A percentile compares a stretch with the other conserved stretches of the same genome.
Conservation (phyloP, 1,140 invertebrate genomes). For the Aphelenchoides besseyi region DNA sequence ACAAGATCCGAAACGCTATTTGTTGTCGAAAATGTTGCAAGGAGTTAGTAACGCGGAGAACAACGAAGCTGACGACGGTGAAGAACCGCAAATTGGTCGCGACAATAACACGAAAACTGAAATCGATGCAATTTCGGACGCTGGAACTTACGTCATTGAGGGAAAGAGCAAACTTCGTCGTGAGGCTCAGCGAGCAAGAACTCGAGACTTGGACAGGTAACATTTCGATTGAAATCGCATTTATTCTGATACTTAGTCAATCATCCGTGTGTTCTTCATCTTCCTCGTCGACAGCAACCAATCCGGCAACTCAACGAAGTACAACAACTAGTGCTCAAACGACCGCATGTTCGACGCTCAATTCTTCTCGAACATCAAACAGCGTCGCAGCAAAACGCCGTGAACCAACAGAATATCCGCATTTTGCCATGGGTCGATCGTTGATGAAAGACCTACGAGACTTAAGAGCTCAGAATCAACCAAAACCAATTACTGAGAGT, state of each 20-base stretch:
- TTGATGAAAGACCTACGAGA: conserved; percentile 37
- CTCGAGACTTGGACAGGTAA: neutral
- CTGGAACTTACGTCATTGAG: conserved; percentile 49
- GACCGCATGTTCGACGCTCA: neutral
- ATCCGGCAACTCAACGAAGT: neutral
- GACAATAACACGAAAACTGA: conserved; percentile 27
- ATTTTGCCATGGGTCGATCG: conserved; percentile 30
- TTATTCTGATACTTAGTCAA: neutral
- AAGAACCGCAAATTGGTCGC: neutral
- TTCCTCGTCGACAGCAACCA: conserved; percentile 20
- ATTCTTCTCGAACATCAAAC: conserved; percentile 7
- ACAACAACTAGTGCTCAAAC: conserved; percentile 7
- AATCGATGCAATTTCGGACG: conserved; percentile 44
- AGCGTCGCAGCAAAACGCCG: neutral
- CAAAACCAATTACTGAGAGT: too few species aligned
- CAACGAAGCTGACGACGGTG: conserved; percentile 8
- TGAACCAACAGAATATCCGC: neutral
- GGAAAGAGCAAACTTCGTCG: neutral
- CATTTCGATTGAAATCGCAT: neutral
- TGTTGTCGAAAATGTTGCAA: conserved; percentile 46
- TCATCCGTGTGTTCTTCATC: conserved; percentile 17
- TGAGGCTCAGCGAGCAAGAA: neutral
- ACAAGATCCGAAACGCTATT: conserved; percentile 47
- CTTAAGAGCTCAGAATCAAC: conserved; percentile 30
- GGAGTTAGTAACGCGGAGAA: conserved; percentile 10